These are phyloP conservation scores for Phania funesta DNA, from an alignment of 2,888 invertebrate species.

Conservation along the genomic window DNA sequence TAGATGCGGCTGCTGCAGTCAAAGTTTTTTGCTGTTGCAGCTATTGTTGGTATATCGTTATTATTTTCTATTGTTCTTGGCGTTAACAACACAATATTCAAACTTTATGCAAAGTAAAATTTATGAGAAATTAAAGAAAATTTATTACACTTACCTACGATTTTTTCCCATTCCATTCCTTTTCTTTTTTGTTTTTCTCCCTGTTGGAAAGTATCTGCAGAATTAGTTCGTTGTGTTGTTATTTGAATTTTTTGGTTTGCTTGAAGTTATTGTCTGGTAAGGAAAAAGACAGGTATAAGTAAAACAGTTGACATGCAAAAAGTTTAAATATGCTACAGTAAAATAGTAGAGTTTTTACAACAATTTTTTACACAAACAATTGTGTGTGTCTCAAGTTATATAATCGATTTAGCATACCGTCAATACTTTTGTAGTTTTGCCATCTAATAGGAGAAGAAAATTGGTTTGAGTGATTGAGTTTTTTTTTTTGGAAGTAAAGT, in stretches of 20 bases:
- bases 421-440: not conserved
- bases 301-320: not conserved
- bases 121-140: conserved; percentile 79
- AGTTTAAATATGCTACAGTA: not conserved
- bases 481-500: conserved; percentile 17
- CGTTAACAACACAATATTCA: conserved; percentile 66
- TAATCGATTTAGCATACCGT: not conserved
- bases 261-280: conserved; percentile 9
- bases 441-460: conserved; percentile 48
- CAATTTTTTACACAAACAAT: no score
- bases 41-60: conserved; percentile 51
- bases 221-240: conserved; percentile 36
- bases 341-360: not conserved
- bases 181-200: conserved; percentile 9
- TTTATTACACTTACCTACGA: conserved; percentile 73
- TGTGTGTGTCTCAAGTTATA: not conserved
- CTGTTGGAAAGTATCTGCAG: conserved; percentile 15
- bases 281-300: conserved; percentile 24
- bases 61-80: conserved; percentile 66
- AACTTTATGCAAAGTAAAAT: conserved; percentile 76
- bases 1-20: conserved; percentile 38
- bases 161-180: conserved; percentile 20
- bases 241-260: conserved; percentile 16
- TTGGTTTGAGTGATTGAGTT: conserved; percentile 66
- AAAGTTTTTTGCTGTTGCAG: conserved; percentile 29